Evolutionary conservation across 2,797 vertebrate species (phyloP), one percentile per base, ranked within the genome.

Genomic region (Labroides dimidiatus): DNA sequence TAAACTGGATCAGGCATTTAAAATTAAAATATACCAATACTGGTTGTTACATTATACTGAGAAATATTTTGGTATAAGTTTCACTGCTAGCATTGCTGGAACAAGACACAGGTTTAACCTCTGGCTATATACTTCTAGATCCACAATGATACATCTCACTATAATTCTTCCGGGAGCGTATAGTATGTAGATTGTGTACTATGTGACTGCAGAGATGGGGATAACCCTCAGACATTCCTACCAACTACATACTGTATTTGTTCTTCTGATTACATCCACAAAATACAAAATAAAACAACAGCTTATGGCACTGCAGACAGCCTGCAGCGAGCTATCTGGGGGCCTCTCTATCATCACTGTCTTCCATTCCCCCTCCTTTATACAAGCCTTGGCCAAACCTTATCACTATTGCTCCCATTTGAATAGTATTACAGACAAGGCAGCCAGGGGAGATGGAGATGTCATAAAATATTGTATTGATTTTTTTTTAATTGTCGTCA

Each of bases 221-320:
- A 77, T 69, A 86, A 77, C 82, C 72, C 72, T 77, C 64, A 75
- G 72, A 81, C 67, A 68, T 67, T 52, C 48, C 67, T 83, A 77
- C 76, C 77, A 89, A 74, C 61, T 73, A 65, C 67, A 59, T 76
- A 72, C 64, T 78, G 77, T 60, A 78, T 89, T 87, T 90, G 79
- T 83, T 89, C 77, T 59, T 80, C 83, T 75, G 86, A 90, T 92
- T 87, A 84, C 82, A 82, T 88, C 77, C 82, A 72, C 72, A 82
- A 74, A 83, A 84, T 41, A 69, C 63, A 79, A 81, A 87, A 85
- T 86, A 89, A 84, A 90, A 87, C 82, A 88, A 87, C 69, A 81
- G 83, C 81, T 89, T 80, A 87, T 89, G 85, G 81, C 77, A 74
- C 58, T 19, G 44, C 53, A 68, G 79, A 86, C 65, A 75, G 85